A percentile compares a stretch with the other conserved stretches of the same genome.
These are phyloP conservation scores for Theodoxus fluviatilis DNA, from an alignment of 2,888 invertebrate genomes.

Conservation along the genomic window DNA sequence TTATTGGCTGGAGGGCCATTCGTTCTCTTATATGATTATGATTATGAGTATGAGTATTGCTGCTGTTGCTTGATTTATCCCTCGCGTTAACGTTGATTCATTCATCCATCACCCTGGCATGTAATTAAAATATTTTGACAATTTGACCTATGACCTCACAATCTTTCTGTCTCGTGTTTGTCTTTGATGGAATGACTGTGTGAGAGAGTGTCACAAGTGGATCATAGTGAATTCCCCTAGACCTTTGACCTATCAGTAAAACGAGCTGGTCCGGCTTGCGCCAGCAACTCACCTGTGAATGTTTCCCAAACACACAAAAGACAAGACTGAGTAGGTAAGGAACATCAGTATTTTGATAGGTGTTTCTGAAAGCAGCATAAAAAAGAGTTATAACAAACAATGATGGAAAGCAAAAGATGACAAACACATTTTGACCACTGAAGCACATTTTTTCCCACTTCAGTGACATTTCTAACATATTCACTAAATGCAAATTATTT, in stretches of 20 bases:
- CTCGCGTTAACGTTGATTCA: too few species aligned
- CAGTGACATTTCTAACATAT: background rate
- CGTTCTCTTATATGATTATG: too few species aligned
- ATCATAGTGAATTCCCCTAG: too few species aligned
- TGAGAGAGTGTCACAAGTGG: too few species aligned
- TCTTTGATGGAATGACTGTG: too few species aligned
- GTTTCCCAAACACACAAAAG: constrained; percentile 68
- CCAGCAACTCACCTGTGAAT: constrained; percentile 54
- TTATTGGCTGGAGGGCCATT: too few species aligned
- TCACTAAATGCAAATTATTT: background rate
- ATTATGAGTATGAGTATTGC: too few species aligned
- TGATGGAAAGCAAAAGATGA: background rate
- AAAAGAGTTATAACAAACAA: background rate
- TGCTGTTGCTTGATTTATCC: too few species aligned
- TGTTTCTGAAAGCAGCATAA: constrained; percentile 56
- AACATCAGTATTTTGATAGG: constrained; percentile 63
- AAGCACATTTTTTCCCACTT: background rate
- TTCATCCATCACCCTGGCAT: too few species aligned
- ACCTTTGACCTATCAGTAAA: too few species aligned
- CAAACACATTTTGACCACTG: background rate
- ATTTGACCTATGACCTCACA: background rate
- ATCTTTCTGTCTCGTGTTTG: background rate
- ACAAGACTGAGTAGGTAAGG: constrained; percentile 77
- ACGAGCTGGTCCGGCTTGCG: too few species aligned
- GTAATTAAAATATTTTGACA: too few species aligned